Evolutionary conservation across 2,888 invertebrate species (phyloP).

Genomic region (Diarsia brunnea): DNA sequence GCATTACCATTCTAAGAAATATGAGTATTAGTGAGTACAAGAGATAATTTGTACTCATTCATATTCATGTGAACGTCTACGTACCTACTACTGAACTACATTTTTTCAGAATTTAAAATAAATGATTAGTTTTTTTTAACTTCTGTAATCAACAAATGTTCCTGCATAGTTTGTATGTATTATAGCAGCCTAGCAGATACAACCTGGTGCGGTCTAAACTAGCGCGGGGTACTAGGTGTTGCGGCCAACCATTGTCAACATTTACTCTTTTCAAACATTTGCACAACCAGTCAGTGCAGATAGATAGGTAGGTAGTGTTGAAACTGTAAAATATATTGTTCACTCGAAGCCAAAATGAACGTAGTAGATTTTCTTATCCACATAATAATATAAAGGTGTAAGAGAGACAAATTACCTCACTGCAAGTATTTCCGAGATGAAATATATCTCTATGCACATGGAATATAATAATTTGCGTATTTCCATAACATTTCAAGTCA

Average conservation of each 20-base stretch:
- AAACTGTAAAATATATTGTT: background rate
- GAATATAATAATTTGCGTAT: background rate
- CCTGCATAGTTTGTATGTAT: background rate
- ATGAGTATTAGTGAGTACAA: background rate
- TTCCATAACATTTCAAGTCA: background rate
- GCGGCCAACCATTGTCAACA: background rate
- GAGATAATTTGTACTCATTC: background rate
- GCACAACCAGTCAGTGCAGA: background rate
- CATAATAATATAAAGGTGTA: background rate
- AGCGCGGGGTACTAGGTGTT: background rate
- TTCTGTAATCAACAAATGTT: background rate
- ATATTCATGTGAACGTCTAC: background rate
- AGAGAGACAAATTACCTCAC: background rate
- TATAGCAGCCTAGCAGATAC: background rate
- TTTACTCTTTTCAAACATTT: constrained; percentile 4
- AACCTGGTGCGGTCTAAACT: background rate
- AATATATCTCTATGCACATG: background rate
- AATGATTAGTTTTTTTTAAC: background rate
- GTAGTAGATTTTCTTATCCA: background rate
- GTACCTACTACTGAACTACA: background rate
- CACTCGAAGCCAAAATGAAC: background rate
- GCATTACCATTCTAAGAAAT: background rate
- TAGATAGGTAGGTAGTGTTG: background rate
- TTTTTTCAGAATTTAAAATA: background rate
- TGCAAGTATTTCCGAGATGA: background rate